Percentiles rank a stretch among this genome's conserved stretches.
phyloP scores from a whole-genome alignment of 2,113 vertebrate species.

The Isurus oxyrinchus region DNA sequence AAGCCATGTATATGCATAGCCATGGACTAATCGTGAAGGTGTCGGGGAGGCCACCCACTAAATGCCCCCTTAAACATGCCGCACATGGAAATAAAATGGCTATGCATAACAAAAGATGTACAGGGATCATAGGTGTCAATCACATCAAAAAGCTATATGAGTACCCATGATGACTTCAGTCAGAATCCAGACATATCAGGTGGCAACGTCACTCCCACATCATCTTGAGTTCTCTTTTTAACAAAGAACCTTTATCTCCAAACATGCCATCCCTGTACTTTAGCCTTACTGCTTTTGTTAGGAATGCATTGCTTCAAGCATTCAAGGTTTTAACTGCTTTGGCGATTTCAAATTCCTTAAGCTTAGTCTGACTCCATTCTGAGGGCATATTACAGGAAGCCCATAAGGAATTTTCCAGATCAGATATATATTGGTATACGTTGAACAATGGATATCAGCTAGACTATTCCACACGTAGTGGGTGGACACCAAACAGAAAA shows the following conservation, averaged over 20 bases:
- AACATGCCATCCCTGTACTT: not conserved
- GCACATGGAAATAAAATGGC: not conserved
- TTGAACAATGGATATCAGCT: not conserved
- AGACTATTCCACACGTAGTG: not conserved
- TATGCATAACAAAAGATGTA: not conserved
- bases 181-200: not conserved
- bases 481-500: not conserved
- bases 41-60: too few relatives aligned
- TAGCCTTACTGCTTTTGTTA: not conserved
- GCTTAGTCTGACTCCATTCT: not conserved
- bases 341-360: not conserved
- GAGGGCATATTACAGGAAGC: not conserved
- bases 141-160: not conserved
- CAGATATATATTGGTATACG: not conserved
- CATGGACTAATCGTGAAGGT: not conserved
- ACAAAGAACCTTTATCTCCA: not conserved
- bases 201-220: not conserved
- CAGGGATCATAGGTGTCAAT: not conserved
- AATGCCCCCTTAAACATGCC: not conserved
- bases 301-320: not conserved
- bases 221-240: not conserved
- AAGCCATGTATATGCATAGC: not conserved
- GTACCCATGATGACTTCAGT: not conserved
- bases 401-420: not conserved
- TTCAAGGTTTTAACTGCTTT: not conserved